A percentile compares a stretch with the other conserved stretches of the same genome.
Conservation (phyloP, 1,140 invertebrate genomes). For the Drosophila tani region DNA sequence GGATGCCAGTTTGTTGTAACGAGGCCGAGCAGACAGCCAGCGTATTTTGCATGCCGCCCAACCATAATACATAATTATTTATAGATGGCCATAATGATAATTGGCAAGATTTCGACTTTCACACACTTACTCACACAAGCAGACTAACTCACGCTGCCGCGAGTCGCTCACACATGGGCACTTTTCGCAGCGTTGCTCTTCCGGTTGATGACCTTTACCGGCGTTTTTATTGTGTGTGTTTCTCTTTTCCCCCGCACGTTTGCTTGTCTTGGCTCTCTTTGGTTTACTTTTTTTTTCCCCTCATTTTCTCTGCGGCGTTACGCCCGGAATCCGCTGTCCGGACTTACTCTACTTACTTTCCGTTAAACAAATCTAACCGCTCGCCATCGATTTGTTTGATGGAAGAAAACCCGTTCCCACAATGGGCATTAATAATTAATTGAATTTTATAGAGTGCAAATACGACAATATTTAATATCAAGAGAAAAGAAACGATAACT, state of each 20-base stretch:
- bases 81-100: constrained; percentile 62
- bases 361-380: constrained; percentile 1
- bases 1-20: constrained; percentile 63
- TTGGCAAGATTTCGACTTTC: constrained; percentile 62
- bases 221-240: constrained; percentile 78
- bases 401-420: constrained; percentile 32
- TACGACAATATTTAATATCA: constrained; percentile 32
- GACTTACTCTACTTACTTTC: constrained; percentile 10
- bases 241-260: constrained; percentile 31
- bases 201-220: constrained; percentile 84
- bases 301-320: constrained; percentile 26
- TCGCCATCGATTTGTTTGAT: constrained; percentile 36
- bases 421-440: constrained; percentile 44
- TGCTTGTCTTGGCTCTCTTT: constrained; percentile 34
- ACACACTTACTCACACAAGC: constrained; percentile 31
- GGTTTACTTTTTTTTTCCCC: constrained; percentile 4
- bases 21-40: constrained; percentile 65
- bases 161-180: constrained; percentile 29
- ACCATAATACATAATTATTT: constrained; percentile 72
- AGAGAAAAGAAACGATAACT: constrained; percentile 2
- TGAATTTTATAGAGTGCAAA: constrained; percentile 35
- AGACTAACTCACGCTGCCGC: background rate
- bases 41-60: constrained; percentile 68
- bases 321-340: constrained; percentile 7
- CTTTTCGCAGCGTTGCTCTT: constrained; percentile 68